A percentile compares a stretch with the other conserved stretches of the same genome.
phyloP scores from a whole-genome alignment of 2,888 invertebrate genomes.

The Dryomyza anilis region DNA sequence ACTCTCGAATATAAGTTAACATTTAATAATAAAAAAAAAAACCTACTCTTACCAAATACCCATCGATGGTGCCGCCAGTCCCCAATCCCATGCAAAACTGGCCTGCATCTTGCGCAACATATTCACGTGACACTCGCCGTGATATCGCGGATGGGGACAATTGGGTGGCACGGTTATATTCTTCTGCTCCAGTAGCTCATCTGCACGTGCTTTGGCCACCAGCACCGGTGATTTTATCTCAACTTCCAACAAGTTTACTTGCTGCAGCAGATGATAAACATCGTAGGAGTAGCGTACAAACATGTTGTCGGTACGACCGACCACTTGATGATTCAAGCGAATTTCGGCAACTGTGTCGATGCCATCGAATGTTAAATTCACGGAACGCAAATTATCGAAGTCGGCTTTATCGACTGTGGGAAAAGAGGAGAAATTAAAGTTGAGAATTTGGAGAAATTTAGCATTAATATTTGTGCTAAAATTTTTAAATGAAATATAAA shows the following conservation, averaged over 20 bases:
- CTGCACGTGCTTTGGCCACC: slow-evolving; percentile 64
- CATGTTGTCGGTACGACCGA: slow-evolving; percentile 82
- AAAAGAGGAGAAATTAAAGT: background rate
- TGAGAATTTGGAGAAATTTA: background rate
- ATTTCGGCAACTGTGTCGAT: slow-evolving; percentile 83
- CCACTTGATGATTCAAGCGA: slow-evolving; percentile 70
- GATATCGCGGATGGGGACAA: slow-evolving; percentile 77
- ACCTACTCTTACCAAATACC: slow-evolving; percentile 79
- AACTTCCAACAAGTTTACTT: slow-evolving; percentile 69
- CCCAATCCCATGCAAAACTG: slow-evolving; percentile 98
- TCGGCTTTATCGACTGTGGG: slow-evolving; percentile 47
- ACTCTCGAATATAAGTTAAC: background rate
- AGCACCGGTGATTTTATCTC: slow-evolving; percentile 71
- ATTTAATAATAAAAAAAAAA: background rate
- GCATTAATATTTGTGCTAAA: too few relatives aligned
- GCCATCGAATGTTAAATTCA: slow-evolving; percentile 76
- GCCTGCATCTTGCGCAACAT: slow-evolving; percentile 93
- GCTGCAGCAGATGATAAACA: slow-evolving; percentile 64
- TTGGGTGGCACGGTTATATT: slow-evolving; percentile 67
- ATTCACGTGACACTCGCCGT: slow-evolving; percentile 94
- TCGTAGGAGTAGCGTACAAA: slow-evolving; percentile 80
- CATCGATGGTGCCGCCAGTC: slow-evolving; percentile 90
- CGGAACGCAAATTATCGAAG: slow-evolving; percentile 44
- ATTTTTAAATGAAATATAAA: too few relatives aligned
- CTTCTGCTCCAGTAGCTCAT: slow-evolving; percentile 36